Conservation (phyloP, 2,888 invertebrate species). For the Tanypteryx hageni region DNA sequence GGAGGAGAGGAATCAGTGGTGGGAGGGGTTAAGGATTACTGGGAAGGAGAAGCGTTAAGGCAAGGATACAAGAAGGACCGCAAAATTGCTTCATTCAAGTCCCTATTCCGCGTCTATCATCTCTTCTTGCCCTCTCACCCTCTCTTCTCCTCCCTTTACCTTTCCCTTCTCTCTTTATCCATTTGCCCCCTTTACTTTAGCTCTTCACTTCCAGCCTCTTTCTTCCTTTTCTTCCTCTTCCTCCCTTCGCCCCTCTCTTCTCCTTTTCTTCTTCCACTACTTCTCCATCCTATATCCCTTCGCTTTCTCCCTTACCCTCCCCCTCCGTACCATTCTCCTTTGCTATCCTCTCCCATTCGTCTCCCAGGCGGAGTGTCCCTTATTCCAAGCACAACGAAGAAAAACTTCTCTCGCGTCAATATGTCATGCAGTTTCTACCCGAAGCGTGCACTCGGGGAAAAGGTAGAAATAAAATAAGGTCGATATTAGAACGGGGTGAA, state of each 20-base stretch:
- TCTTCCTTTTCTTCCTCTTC: background rate
- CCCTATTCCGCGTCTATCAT: background rate
- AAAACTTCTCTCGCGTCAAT: no score
- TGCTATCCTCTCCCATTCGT: no score
- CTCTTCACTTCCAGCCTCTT: no score
- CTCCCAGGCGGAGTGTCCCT: no score
- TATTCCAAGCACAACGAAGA: no score
- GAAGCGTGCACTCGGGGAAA: no score
- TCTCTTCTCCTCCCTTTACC: background rate
- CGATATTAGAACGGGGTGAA: no score
- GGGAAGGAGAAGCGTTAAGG: background rate
- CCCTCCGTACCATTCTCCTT: background rate
- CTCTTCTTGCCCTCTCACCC: background rate
- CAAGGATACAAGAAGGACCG: background rate
- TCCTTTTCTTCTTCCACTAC: background rate
- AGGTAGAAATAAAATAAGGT: no score
- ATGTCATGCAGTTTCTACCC: no score
- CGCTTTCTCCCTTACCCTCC: background rate
- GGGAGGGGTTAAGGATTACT: background rate
- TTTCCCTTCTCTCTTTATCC: background rate
- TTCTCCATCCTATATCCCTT: background rate
- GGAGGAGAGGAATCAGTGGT: no score
- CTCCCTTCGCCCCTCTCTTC: background rate
- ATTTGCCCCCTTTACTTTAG: background rate
- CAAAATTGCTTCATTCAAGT: slow-evolving; percentile 7